Conservation (phyloP, 1,140 invertebrate genomes). For the Penaeus chinensis region DNA sequence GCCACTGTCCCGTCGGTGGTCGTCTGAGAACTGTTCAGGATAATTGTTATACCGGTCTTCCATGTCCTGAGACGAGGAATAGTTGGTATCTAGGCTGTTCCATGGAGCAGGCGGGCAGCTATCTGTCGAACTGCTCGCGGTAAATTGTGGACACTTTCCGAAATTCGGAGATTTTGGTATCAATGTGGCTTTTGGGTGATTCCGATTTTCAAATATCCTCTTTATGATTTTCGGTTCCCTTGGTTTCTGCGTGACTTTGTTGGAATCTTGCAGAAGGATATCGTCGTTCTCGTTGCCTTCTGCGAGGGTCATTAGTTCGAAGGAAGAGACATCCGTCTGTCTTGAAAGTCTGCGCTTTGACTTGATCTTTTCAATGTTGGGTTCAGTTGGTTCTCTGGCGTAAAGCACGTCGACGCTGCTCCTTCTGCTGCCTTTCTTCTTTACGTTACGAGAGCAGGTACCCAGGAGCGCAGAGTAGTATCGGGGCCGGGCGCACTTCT, state of each 20-base stretch:
- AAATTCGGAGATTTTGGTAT: background rate
- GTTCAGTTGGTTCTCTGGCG: constrained; percentile 39
- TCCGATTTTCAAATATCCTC: no score
- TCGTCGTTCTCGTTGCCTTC: constrained; percentile 45
- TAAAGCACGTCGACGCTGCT: constrained; percentile 46
- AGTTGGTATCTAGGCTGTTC: constrained; percentile 45
- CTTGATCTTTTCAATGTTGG: constrained; percentile 38
- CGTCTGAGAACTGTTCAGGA: background rate
- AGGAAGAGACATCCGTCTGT: constrained; percentile 44
- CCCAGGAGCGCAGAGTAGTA: constrained; percentile 37
- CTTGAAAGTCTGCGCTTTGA: constrained; percentile 49
- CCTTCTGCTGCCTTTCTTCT: constrained; percentile 29
- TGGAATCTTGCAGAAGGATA: background rate
- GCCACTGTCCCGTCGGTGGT: background rate
- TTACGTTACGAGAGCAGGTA: constrained; percentile 12
- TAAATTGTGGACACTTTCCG: constrained; percentile 2
- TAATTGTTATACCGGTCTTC: constrained; percentile 24
- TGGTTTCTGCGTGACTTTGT: constrained; percentile 18
- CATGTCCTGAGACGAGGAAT: constrained; percentile 27
- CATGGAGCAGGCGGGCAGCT: constrained; percentile 40
- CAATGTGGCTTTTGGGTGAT: background rate
- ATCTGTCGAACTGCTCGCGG: constrained; percentile 24
- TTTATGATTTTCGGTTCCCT: background rate
- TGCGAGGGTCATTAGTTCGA: constrained; percentile 42
- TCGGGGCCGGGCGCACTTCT: background rate